phyloP scores from a whole-genome alignment of 2,888 invertebrate genomes.

The Meganola albula region DNA sequence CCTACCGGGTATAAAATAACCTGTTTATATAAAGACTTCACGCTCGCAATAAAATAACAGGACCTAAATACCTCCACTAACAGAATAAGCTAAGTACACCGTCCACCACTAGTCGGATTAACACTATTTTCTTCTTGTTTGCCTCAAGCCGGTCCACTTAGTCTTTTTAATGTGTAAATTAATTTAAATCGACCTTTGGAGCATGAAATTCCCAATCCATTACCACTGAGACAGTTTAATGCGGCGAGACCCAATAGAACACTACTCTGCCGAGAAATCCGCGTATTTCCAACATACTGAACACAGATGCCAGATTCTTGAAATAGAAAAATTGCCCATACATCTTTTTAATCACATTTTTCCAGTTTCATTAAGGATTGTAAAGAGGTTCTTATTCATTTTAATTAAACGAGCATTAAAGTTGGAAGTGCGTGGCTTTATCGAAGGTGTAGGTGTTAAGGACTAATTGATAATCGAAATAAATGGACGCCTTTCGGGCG shows the following conservation, averaged over 20 bases:
- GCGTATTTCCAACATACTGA: slow-evolving; percentile 45
- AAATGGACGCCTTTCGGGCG: slow-evolving; percentile 48
- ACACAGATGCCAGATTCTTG: slow-evolving; percentile 52
- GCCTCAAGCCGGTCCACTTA: slow-evolving; percentile 42
- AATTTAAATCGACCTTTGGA: slow-evolving; percentile 67
- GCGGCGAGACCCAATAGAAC: slow-evolving; percentile 47
- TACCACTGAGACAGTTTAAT: slow-evolving; percentile 63
- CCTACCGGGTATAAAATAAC: no score
- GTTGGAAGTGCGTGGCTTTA: slow-evolving; percentile 49
- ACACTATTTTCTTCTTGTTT: slow-evolving; percentile 57
- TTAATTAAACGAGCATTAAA: slow-evolving; percentile 64
- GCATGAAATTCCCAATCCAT: slow-evolving; percentile 69
- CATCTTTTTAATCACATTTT: slow-evolving; percentile 37
- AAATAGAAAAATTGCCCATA: slow-evolving; percentile 48
- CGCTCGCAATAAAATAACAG: slow-evolving; percentile 1
- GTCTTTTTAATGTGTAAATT: slow-evolving; percentile 68
- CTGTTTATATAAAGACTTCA: no score
- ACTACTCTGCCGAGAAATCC: slow-evolving; percentile 39
- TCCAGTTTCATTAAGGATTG: slow-evolving; percentile 49
- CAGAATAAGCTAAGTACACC: slow-evolving; percentile 24
- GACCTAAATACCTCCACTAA: slow-evolving; percentile 5
- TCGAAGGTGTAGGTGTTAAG: slow-evolving; percentile 61
- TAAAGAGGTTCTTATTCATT: slow-evolving; percentile 57
- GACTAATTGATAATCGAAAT: slow-evolving; percentile 66
- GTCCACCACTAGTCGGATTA: slow-evolving; percentile 52